Percentiles rank a stretch among this genome's conserved stretches.
Evolutionary conservation across 2,113 vertebrate genomes (phyloP).

Genomic region (Lasiurus borealis): DNA sequence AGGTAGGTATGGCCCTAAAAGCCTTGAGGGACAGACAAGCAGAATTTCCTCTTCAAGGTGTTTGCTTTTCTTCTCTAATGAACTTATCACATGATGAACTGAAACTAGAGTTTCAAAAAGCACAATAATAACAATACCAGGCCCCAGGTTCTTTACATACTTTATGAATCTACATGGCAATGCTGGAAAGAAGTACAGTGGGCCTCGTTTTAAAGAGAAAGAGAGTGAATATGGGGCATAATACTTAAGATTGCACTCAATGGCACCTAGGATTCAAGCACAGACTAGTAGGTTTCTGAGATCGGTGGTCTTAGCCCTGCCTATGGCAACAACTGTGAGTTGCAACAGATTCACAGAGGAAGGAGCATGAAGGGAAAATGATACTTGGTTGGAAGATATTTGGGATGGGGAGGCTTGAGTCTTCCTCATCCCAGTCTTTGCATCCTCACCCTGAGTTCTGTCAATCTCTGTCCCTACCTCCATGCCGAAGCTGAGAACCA

Average conservation of each 20-base stretch:
- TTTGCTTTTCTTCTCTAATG: not conserved
- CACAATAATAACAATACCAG: not conserved
- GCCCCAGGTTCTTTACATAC: not conserved
- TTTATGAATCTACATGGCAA: not conserved
- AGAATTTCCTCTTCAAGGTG: not conserved
- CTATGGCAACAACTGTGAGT: not conserved
- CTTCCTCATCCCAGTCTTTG: not conserved
- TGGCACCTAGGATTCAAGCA: not conserved
- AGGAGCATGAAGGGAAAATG: not conserved
- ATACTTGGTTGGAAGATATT: not conserved
- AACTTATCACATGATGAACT: not conserved
- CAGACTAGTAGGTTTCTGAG: not conserved
- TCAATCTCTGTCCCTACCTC: not conserved
- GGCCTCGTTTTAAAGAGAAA: not conserved
- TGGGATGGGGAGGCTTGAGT: accelerated
- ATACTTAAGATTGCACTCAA: not conserved
- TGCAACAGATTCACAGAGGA: not conserved
- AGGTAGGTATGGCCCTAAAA: not conserved
- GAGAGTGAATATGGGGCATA: not conserved
- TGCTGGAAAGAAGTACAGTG: not conserved
- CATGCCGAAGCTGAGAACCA: no score
- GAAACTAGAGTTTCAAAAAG: not conserved
- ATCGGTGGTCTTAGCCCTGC: not conserved
- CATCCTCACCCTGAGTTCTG: accelerated
- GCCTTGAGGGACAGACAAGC: not conserved